phyloP scores from a whole-genome alignment of 92 coral and sea anemone species.

The Bergia sp. region DNA sequence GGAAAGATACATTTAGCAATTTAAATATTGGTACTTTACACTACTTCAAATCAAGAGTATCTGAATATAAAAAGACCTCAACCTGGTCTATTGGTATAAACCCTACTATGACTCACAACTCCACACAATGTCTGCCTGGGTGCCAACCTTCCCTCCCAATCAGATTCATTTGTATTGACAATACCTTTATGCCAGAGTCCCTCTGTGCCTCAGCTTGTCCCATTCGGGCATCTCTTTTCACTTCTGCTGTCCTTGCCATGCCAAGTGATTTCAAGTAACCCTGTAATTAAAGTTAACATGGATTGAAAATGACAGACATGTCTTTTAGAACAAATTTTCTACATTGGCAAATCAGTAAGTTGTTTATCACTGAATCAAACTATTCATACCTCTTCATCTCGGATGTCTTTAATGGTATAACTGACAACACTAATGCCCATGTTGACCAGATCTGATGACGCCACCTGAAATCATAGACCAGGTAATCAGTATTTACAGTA shows the following conservation, averaged over 20 bases:
- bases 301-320: neutral
- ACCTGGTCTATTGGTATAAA: no score
- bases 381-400: constrained; percentile 87
- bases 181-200: constrained; percentile 98
- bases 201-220: constrained; percentile 99
- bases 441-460: constrained; percentile 94
- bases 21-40: no score
- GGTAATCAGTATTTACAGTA: no score
- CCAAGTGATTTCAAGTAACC: constrained; percentile 94
- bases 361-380: neutral
- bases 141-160: neutral
- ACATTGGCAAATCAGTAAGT: neutral
- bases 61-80: no score
- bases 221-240: constrained; percentile 95
- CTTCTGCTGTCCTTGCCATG: constrained; percentile 98
- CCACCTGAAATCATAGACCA: constrained; percentile 66
- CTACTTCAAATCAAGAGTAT: no score
- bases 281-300: constrained; percentile 39
- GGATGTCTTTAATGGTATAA: constrained; percentile 93
- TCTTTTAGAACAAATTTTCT: neutral
- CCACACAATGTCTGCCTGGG: no score
- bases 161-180: neutral
- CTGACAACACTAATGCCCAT: constrained; percentile 99
- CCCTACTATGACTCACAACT: no score
- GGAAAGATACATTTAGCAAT: no score